A percentile compares a stretch with the other conserved stretches of the same genome.
Conservation (phyloP, 2,888 invertebrate species). For the Flabesymbios commensalis region DNA sequence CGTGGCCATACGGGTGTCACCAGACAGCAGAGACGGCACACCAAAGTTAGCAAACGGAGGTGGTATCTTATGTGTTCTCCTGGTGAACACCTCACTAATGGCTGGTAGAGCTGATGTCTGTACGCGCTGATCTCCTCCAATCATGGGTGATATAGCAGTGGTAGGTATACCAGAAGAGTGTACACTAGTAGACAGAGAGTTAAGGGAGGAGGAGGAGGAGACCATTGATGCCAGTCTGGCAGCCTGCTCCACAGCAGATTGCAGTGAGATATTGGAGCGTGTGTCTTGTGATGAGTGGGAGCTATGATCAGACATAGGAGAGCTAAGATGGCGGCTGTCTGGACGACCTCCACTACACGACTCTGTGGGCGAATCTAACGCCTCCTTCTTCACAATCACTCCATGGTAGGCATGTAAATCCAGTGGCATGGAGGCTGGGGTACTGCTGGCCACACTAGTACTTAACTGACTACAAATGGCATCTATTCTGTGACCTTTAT, state of each 20-base stretch:
- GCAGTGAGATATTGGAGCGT: too few relatives aligned
- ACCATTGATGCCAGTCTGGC: too few relatives aligned
- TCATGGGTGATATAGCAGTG: too few relatives aligned
- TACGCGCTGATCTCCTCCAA: not conserved
- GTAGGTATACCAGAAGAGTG: too few relatives aligned
- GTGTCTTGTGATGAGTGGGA: too few relatives aligned
- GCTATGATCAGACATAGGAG: too few relatives aligned
- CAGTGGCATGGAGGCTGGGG: slow-evolving; percentile 11
- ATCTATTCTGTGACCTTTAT: slow-evolving; percentile 33
- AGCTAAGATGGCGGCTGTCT: not conserved
- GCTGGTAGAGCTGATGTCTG: slow-evolving; percentile 26
- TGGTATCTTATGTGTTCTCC: slow-evolving; percentile 21
- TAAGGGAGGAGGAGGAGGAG: too few relatives aligned
- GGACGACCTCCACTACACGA: too few relatives aligned
- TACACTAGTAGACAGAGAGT: too few relatives aligned
- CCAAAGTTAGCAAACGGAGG: slow-evolving; percentile 31
- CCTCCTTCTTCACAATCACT: slow-evolving; percentile 30
- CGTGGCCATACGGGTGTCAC: not conserved
- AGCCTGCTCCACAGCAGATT: too few relatives aligned
- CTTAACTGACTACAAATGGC: slow-evolving; percentile 43
- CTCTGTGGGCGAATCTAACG: slow-evolving; percentile 15
- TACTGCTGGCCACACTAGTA: slow-evolving; percentile 23
- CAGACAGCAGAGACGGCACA: slow-evolving; percentile 20
- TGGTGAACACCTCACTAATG: slow-evolving; percentile 36
- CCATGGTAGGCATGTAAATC: slow-evolving; percentile 11